Conservation (phyloP, 1,140 invertebrate species). For the Druon quercuslanigerum region DNA sequence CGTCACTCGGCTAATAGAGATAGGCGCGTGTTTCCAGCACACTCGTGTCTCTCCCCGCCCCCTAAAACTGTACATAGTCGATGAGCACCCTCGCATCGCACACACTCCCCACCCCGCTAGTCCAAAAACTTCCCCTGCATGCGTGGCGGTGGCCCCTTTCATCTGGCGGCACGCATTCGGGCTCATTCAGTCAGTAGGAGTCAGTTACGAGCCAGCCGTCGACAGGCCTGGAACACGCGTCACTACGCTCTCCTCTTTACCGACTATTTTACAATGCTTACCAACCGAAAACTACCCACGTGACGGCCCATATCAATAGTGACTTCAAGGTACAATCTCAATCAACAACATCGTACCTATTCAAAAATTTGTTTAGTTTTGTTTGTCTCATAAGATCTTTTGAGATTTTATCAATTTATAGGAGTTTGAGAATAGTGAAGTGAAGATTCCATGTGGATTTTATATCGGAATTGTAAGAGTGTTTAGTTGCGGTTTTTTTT, state of each 20-base stretch:
- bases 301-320: not conserved
- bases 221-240: conserved; percentile 60
- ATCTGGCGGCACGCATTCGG: conserved; percentile 69
- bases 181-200: conserved; percentile 70
- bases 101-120: conserved; percentile 55
- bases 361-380: too few species aligned
- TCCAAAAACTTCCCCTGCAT: conserved; percentile 73
- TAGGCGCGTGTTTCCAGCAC: conserved; percentile 68
- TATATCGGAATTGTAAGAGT: too few species aligned
- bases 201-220: conserved; percentile 74
- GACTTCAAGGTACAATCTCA: not conserved
- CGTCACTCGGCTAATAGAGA: conserved; percentile 73
- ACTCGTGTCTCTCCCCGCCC: conserved; percentile 48
- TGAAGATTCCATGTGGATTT: too few species aligned
- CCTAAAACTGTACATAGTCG: conserved; percentile 40
- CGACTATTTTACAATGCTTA: conserved; percentile 5
- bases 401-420: too few species aligned
- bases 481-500: too few species aligned
- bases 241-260: not conserved
- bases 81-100: conserved; percentile 53
- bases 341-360: too few species aligned
- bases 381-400: too few species aligned
- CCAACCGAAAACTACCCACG: not conserved
- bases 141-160: conserved; percentile 70
- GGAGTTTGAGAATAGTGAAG: too few species aligned